Conservation (phyloP, 2,888 invertebrate species). For the Drosophila atroscutellata region DNA sequence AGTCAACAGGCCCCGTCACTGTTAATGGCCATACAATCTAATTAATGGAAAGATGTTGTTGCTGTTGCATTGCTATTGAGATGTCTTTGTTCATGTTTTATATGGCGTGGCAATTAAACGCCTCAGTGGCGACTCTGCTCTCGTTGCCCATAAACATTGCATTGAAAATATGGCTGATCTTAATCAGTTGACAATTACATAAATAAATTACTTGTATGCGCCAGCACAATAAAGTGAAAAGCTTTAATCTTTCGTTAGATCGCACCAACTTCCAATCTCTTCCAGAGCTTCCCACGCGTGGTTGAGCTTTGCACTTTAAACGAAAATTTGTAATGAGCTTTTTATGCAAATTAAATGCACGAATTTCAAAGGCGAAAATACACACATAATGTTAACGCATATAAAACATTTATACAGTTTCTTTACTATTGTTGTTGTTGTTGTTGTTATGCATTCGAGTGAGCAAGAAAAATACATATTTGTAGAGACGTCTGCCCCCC, state of each 20-base stretch:
- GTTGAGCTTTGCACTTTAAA: slow-evolving; percentile 33
- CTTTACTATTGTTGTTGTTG: slow-evolving; percentile 17
- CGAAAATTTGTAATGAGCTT: slow-evolving; percentile 55
- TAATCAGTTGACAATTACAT: slow-evolving; percentile 53
- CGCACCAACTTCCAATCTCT: slow-evolving; percentile 10
- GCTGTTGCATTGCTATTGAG: slow-evolving; percentile 4
- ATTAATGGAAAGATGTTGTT: slow-evolving; percentile 28
- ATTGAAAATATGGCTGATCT: slow-evolving; percentile 37
- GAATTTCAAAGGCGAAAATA: slow-evolving; percentile 54
- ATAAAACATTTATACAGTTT: slow-evolving; percentile 44
- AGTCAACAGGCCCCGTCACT: neutral
- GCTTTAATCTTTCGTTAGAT: slow-evolving; percentile 24
- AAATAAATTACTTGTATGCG: slow-evolving; percentile 35
- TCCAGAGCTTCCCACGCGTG: slow-evolving; percentile 45
- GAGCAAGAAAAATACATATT: slow-evolving; percentile 24
- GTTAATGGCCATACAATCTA: slow-evolving; percentile 44
- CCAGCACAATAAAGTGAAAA: slow-evolving; percentile 23
- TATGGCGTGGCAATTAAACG: slow-evolving; percentile 33
- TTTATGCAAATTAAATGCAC: slow-evolving; percentile 62
- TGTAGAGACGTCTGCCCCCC: slow-evolving; percentile 49
- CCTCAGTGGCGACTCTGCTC: slow-evolving; percentile 26
- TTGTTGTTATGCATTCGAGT: slow-evolving; percentile 31
- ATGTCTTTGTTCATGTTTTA: neutral
- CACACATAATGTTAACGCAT: slow-evolving; percentile 31
- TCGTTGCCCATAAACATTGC: slow-evolving; percentile 46